Evolutionary conservation across 2,888 invertebrate genomes (phyloP).

Genomic region (Cephus spinipes): DNA sequence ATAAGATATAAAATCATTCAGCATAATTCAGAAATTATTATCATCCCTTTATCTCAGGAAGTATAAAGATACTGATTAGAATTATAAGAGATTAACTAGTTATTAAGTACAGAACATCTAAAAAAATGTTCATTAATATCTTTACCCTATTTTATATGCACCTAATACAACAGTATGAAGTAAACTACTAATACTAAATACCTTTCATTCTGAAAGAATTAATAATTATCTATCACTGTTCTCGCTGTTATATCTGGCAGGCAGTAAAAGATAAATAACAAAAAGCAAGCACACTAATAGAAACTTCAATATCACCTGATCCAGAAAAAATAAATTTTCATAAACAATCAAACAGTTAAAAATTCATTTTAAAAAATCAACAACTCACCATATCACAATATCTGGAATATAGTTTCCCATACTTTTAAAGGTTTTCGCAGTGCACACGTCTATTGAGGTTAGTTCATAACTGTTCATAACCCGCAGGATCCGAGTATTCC

Average conservation of each 20-base stretch:
- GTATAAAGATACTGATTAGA: not conserved
- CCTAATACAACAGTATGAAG: not conserved
- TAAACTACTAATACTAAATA: not conserved
- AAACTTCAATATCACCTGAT: not conserved
- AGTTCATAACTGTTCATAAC: not conserved
- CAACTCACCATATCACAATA: constrained; percentile 61
- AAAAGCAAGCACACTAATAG: not conserved
- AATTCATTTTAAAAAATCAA: constrained; percentile 8
- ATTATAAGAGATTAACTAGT: not conserved
- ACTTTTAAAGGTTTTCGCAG: constrained; percentile 20
- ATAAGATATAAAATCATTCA: not conserved
- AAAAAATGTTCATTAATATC: not conserved
- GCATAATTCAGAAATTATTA: not conserved
- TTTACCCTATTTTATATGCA: not conserved
- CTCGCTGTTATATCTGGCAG: not conserved
- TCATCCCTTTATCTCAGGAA: not conserved
- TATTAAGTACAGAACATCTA: not conserved
- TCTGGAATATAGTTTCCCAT: constrained; percentile 63
- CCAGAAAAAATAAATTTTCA: constrained; percentile 1
- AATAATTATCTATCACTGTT: not conserved
- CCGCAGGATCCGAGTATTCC: not conserved
- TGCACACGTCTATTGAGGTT: not conserved
- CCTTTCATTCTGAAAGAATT: not conserved
- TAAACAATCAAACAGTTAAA: not conserved
- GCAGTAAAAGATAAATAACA: not conserved